Base-by-base conservation (phyloP, 2,113 vertebrate species). In the Eleginops maclovinus region DNA sequence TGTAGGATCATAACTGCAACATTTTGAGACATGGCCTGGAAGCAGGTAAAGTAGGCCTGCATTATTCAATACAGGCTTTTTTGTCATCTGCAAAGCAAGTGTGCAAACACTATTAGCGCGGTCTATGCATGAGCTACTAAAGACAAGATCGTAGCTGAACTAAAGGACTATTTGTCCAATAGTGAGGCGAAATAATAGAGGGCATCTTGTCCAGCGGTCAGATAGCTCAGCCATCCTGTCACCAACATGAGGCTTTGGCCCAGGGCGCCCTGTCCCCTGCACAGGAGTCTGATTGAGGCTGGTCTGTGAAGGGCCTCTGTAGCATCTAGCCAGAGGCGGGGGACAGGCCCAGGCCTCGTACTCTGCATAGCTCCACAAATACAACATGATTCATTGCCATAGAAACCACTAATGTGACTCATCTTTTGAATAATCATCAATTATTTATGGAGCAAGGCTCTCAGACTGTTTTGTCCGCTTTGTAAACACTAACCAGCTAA, bases 351-450 rank as follows among this genome's bases (percentile, higher is more conserved):
- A 47, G 63, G 81, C 60, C 73, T 82, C 83, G 90, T 41, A 81
- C 55, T 77, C 81, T 28, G 26, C 73, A 88, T 90, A 91, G 81
- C 89, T 90, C 85, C 75, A 68, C 58, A 41, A 81, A 72, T 77
- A 88, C 76, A 77, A 21, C 91, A 87, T 75, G 75, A 92, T 86
- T 89, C 81, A 87, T 84, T 85, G 79, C 90, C 83, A 90, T 75
- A 75, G 92, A 75, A 93, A 94, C 91, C 68, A 56, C 86, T 82
- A 90, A 93, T 93, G 89, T 86, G 88, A 94, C 88, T 93, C 84
- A 87, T 92, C 85, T 88, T 94, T 93, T 84, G 73, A 94, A 94
- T 91, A 87, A 93, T 88, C 87, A 93, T 88, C 85, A 50, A 65
- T 93, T 94, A 91, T 93, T 94, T 87, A 93, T 69, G 77, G 66